phyloP scores from a whole-genome alignment of 1,140 invertebrate genomes.

The Drosophila varians region DNA sequence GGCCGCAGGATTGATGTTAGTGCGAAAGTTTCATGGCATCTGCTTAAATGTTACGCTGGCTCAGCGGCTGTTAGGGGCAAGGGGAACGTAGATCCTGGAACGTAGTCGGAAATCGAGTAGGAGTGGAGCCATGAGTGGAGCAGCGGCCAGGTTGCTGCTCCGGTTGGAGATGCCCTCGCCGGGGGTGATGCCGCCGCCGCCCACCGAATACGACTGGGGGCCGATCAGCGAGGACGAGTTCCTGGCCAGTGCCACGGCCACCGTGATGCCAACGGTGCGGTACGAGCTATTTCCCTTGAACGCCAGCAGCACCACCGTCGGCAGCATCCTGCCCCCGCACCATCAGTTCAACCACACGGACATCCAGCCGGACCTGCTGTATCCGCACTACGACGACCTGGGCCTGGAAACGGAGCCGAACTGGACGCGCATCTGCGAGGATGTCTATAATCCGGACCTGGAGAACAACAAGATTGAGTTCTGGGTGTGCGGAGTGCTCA shows the following conservation, averaged over 20 bases:
- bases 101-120: background rate
- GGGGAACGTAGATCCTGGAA: conserved; percentile 1
- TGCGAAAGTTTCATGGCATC: conserved; percentile 44
- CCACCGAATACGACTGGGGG: conserved; percentile 53
- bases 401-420: conserved; percentile 40
- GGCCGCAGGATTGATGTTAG: conserved; percentile 55
- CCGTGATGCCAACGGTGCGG: conserved; percentile 37
- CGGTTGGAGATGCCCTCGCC: conserved; percentile 44
- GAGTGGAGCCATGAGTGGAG: conserved; percentile 30
- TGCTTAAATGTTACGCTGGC: conserved; percentile 40
- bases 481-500: conserved; percentile 92
- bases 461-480: conserved; percentile 87
- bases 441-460: conserved; percentile 60
- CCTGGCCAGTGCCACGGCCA: conserved; percentile 57
- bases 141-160: conserved; percentile 44
- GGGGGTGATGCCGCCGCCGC: conserved; percentile 49
- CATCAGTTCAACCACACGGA: conserved; percentile 23
- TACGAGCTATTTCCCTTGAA: conserved; percentile 42
- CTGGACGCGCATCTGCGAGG: conserved; percentile 64
- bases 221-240: conserved; percentile 59
- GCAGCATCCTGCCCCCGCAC: conserved; percentile 6
- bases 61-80: background rate
- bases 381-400: conserved; percentile 54
- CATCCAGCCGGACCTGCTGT: conserved; percentile 31
- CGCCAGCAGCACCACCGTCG: background rate